A percentile compares a stretch with the other conserved stretches of the same genome.
Evolutionary conservation across 2,113 vertebrate species (phyloP).

Genomic region (Varanus salvator): DNA sequence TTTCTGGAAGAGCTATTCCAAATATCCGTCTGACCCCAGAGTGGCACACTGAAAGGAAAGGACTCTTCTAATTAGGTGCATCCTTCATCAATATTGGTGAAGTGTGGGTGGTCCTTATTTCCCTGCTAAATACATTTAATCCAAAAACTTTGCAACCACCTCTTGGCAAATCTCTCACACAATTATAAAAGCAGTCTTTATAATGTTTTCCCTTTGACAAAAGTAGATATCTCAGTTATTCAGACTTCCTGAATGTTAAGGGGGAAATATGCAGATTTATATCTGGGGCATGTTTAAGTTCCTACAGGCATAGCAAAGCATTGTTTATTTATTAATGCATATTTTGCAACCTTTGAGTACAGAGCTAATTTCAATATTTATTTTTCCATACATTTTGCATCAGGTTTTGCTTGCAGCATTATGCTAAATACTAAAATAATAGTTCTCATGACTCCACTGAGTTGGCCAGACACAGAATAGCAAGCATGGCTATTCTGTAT

Average conservation of each 20-base stretch:
- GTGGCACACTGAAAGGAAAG: neutral
- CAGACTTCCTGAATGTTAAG: neutral
- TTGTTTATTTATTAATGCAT: neutral
- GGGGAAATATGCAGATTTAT: neutral
- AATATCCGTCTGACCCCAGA: neutral
- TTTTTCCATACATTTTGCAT: neutral
- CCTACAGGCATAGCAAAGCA: neutral
- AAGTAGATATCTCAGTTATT: neutral
- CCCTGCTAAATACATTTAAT: neutral
- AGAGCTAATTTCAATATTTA: neutral
- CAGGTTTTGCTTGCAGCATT: neutral
- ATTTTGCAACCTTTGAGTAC: neutral
- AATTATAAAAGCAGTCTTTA: slow-evolving; percentile 5
- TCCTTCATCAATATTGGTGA: neutral
- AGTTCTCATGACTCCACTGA: neutral
- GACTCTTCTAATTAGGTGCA: neutral
- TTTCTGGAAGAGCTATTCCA: neutral
- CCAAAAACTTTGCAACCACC: slow-evolving; percentile 6
- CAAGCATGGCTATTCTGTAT: neutral
- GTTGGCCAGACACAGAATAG: neutral
- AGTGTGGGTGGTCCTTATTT: neutral
- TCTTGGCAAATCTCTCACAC: neutral
- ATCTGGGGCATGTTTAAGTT: neutral
- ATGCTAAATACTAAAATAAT: neutral
- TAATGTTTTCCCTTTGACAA: neutral